These are phyloP conservation scores for Nycticryphes semicollaris DNA, from an alignment of 2,113 vertebrate genomes.

Conservation along the genomic window DNA sequence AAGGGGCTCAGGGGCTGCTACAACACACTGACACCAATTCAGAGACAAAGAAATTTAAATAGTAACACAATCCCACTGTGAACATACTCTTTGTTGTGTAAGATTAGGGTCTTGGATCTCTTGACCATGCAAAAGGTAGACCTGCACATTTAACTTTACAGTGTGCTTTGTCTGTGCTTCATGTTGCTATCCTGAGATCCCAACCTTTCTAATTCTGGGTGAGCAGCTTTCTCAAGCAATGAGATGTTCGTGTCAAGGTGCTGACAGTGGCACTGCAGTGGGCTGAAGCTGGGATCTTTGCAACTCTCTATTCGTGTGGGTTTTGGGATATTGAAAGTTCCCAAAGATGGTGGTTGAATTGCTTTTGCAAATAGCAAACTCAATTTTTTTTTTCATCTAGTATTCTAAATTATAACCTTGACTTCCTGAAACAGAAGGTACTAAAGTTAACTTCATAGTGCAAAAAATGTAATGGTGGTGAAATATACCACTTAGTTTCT, in stretches of 20 bases:
- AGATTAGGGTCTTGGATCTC: not conserved
- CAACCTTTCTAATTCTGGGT: not conserved
- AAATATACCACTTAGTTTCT: not conserved
- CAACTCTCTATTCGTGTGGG: accelerated
- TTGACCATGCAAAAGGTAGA: not conserved
- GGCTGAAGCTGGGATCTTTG: not conserved
- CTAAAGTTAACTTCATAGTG: not conserved
- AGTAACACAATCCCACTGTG: accelerated
- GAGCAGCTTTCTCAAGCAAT: not conserved
- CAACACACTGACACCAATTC: too few relatives aligned
- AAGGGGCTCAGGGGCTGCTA: not conserved
- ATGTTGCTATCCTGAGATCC: not conserved
- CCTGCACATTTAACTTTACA: accelerated
- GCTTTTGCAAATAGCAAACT: not conserved
- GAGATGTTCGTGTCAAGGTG: not conserved
- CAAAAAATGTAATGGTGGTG: not conserved
- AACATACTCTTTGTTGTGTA: not conserved
- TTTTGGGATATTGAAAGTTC: not conserved
- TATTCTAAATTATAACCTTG: not conserved
- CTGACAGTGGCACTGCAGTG: not conserved
- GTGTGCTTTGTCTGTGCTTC: not conserved
- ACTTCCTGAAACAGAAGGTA: not conserved
- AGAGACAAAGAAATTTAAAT: too few relatives aligned
- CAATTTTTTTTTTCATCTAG: not conserved
- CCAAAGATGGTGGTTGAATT: not conserved